These are phyloP conservation scores for Drosophila mayaguana DNA, from an alignment of 2,888 invertebrate genomes.

Conservation along the genomic window DNA sequence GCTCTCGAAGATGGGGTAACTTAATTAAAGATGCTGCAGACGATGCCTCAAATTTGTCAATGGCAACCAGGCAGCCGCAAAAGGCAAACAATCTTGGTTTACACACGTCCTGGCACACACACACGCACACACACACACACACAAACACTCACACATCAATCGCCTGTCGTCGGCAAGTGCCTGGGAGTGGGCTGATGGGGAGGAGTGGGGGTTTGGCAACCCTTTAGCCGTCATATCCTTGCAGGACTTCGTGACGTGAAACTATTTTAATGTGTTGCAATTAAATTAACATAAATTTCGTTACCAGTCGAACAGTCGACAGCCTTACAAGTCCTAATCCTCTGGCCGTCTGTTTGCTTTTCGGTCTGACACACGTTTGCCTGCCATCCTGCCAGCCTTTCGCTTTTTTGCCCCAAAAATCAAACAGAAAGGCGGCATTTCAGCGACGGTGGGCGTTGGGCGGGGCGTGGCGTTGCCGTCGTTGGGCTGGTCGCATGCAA, in stretches of 20 bases:
- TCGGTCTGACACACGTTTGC: slow-evolving; percentile 53
- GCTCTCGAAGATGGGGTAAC: slow-evolving; percentile 39
- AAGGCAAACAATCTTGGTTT: slow-evolving; percentile 61
- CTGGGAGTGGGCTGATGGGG: neutral
- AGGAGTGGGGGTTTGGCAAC: slow-evolving; percentile 28
- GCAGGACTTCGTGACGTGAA: slow-evolving; percentile 67
- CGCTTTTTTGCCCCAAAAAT: slow-evolving; percentile 67
- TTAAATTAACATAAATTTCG: slow-evolving; percentile 79
- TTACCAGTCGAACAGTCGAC: slow-evolving; percentile 47
- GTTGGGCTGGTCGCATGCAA: slow-evolving; percentile 46
- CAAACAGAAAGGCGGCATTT: slow-evolving; percentile 2
- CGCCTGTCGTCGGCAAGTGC: slow-evolving; percentile 50
- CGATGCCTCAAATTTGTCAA: slow-evolving; percentile 66
- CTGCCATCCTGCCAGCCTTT: slow-evolving; percentile 21
- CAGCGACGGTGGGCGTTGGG: neutral
- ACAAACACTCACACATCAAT: slow-evolving; percentile 49
- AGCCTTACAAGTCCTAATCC: slow-evolving; percentile 56
- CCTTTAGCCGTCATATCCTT: slow-evolving; percentile 38
- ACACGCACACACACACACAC: slow-evolving; percentile 20
- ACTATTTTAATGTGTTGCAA: slow-evolving; percentile 81
- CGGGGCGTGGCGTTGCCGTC: slow-evolving; percentile 1
- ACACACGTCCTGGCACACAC: slow-evolving; percentile 15
- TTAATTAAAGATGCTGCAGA: slow-evolving; percentile 67
- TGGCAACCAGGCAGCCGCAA: slow-evolving; percentile 66
- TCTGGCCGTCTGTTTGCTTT: slow-evolving; percentile 55